Evolutionary conservation across 2,113 vertebrate species (phyloP).

Genomic region (Larimichthys polyactis): DNA sequence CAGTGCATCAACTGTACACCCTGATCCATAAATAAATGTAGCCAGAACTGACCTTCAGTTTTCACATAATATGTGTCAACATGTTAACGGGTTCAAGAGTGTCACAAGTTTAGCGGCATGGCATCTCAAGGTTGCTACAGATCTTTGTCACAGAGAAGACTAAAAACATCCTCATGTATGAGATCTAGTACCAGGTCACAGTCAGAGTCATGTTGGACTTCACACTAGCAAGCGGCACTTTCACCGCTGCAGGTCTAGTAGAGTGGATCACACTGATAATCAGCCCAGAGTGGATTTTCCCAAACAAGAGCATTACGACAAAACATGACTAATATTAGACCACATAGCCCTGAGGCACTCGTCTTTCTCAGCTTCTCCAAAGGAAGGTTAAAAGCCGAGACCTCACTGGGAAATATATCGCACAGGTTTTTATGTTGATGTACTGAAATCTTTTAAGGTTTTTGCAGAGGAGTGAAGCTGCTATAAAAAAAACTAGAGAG

Average conservation of each 20-base stretch:
- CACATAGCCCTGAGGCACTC: not conserved
- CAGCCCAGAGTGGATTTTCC: slow-evolving; percentile 75
- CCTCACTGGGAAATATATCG: not conserved
- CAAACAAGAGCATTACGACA: slow-evolving; percentile 51
- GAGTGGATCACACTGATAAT: slow-evolving; percentile 70
- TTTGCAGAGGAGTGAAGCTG: too few relatives aligned
- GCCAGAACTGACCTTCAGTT: slow-evolving; percentile 1
- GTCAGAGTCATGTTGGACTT: slow-evolving; percentile 20
- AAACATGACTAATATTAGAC: slow-evolving; percentile 68
- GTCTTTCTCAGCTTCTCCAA: slow-evolving; percentile 23
- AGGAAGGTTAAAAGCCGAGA: slow-evolving; percentile 19
- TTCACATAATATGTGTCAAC: not conserved
- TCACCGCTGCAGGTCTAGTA: slow-evolving; percentile 48
- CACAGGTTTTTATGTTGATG: not conserved
- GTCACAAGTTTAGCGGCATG: not conserved
- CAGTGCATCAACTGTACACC: not conserved
- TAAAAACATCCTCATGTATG: slow-evolving; percentile 5
- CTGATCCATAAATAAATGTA: slow-evolving; percentile 11
- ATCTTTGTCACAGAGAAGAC: slow-evolving; percentile 12
- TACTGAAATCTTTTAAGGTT: not conserved
- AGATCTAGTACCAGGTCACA: slow-evolving; percentile 18
- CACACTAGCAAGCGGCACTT: slow-evolving; percentile 32
- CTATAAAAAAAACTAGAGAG: not conserved
- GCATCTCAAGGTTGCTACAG: not conserved
- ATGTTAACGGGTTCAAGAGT: not conserved